phyloP scores from a whole-genome alignment of 2,113 vertebrate genomes.

The Rattus rattus region DNA sequence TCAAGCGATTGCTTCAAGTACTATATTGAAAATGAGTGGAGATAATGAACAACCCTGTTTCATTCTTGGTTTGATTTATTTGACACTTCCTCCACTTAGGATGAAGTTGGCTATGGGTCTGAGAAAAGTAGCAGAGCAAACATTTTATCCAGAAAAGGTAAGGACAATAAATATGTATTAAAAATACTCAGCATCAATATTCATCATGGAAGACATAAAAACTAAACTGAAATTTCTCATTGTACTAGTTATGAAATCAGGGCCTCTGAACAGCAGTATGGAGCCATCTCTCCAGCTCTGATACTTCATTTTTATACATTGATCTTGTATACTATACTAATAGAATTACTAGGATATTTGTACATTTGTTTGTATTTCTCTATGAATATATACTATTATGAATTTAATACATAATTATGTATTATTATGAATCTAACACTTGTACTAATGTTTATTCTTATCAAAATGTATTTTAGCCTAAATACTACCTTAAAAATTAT shows the following conservation, averaged over 20 bases:
- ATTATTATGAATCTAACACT: background rate
- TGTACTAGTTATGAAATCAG: background rate
- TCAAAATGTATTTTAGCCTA: background rate
- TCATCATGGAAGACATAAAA: background rate
- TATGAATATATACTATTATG: background rate
- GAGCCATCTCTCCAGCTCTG: background rate
- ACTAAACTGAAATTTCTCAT: background rate
- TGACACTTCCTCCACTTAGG: background rate
- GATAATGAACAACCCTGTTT: background rate
- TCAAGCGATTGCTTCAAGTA: background rate
- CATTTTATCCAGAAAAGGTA: background rate
- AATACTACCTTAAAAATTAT: background rate
- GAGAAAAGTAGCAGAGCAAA: background rate
- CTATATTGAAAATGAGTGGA: background rate
- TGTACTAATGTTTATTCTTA: background rate
- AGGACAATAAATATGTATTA: background rate
- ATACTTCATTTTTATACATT: background rate
- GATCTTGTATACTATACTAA: background rate
- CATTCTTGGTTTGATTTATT: background rate
- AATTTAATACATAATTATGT: background rate
- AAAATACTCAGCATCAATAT: background rate
- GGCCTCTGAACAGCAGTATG: background rate
- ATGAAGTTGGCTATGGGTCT: background rate
- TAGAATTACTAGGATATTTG: background rate
- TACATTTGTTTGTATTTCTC: background rate